These are phyloP conservation scores for Lottia scabra DNA, from an alignment of 2,888 invertebrate species.

Conservation along the genomic window DNA sequence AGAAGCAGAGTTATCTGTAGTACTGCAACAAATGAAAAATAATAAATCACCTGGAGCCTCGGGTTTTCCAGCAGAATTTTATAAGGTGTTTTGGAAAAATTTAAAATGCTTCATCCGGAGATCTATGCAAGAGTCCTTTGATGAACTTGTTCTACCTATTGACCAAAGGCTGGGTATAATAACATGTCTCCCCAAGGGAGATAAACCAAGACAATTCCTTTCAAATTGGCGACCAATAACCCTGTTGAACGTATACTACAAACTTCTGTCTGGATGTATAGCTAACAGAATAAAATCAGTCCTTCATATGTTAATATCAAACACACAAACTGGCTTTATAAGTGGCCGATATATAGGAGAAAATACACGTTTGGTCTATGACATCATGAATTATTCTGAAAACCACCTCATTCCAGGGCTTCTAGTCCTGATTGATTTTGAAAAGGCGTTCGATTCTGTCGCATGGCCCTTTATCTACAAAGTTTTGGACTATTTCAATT, in stretches of 20 bases:
- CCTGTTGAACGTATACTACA: too few relatives aligned
- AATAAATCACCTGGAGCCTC: conserved; percentile 5
- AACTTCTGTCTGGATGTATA: not conserved
- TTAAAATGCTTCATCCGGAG: too few relatives aligned
- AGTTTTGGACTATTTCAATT: not conserved
- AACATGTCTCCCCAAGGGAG: too few relatives aligned
- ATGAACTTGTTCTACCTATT: too few relatives aligned
- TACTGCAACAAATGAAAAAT: conserved; percentile 10
- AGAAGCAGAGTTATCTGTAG: not conserved
- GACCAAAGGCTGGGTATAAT: too few relatives aligned
- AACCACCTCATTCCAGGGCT: not conserved
- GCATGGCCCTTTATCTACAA: not conserved
- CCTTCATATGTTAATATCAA: not conserved
- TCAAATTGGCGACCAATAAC: too few relatives aligned
- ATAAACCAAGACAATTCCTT: too few relatives aligned
- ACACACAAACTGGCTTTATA: not conserved
- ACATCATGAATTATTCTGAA: not conserved
- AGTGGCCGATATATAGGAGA: not conserved
- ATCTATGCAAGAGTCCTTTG: too few relatives aligned
- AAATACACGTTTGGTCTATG: not conserved
- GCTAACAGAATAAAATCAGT: too few relatives aligned
- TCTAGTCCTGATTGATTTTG: not conserved
- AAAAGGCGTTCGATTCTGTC: not conserved
- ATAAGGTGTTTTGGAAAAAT: conserved; percentile 11
- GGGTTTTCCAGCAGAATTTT: conserved; percentile 11